Base-by-base conservation (phyloP, 2,888 invertebrate genomes). In the Thyatira batis region DNA sequence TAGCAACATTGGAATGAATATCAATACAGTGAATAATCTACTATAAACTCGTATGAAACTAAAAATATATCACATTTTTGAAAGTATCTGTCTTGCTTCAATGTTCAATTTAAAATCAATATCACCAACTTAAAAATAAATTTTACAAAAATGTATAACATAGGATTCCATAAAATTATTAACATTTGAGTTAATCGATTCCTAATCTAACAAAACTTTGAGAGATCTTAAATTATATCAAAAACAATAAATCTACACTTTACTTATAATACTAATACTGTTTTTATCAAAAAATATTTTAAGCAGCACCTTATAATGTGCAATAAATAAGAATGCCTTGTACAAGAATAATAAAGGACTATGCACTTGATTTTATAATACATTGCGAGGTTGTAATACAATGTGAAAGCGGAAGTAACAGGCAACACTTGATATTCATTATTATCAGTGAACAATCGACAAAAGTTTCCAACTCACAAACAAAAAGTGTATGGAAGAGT, bases 251-350 rank as follows among this genome's bases (percentile, higher is more conserved):
- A 64, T 65, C 55, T 66, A 70, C 58, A 61, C 59, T 62, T 69
- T 58, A 60, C 65, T 72, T 74, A 73, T 53, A 58, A 58, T 78
- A 78, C 72, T 85, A 85, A 85, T 85, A 85, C 85, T 85, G 85
- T 78, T 80, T 68, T 60, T 55, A 57, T 62, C 65, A 53, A 69
- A 58, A 67, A 60, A 68, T 57, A 61, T 39, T 17, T 3, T 50
- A 64, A 60, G 61, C 68, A 73, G 65, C 69, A 71, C 67, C 65
- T 23, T 63, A 63, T 61, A 61, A 57, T 25, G 20, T 30, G 44
- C 23, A 45, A 13, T 27, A 27, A 10, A 20, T 23, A 25, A 17
- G 6, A 23, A 25, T 45, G 45, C 23, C 39, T 4, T n/a, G 11
- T n/a, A 45, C n/a, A 25, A 45, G 10, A 45, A 11, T 45, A 21